These are phyloP conservation scores for Chelmon rostratus DNA, from an alignment of 2,797 vertebrate species.

Conservation along the genomic window DNA sequence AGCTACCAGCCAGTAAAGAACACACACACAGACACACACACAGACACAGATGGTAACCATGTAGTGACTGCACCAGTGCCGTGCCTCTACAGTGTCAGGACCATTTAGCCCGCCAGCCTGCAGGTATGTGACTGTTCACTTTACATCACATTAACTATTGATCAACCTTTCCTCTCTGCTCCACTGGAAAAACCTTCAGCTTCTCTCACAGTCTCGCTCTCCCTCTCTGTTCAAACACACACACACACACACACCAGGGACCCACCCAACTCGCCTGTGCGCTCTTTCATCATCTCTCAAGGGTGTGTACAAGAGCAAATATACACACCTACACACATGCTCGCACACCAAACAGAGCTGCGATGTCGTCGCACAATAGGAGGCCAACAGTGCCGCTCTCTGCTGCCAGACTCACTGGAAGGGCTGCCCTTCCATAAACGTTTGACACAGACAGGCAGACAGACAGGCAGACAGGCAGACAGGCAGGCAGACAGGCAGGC, in stretches of 20 bases:
- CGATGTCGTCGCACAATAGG: conserved; percentile 55
- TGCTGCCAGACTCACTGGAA: conserved; percentile 34
- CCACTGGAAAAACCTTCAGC: conserved; percentile 38
- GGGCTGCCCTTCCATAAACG: conserved; percentile 33
- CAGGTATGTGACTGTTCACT: conserved; percentile 76
- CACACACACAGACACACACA: neutral
- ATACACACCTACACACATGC: conserved; percentile 11
- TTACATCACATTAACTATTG: conserved; percentile 81
- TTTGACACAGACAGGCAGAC: too few relatives aligned
- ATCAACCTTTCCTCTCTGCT: conserved; percentile 62
- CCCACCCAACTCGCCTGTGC: conserved; percentile 65
- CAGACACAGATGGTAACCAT: neutral
- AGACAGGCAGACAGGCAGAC: too few relatives aligned
- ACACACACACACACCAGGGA: conserved; percentile 39
- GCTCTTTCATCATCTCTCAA: conserved; percentile 73
- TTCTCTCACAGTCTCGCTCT: conserved; percentile 11
- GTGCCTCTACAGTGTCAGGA: conserved; percentile 58
- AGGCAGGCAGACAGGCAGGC: too few relatives aligned
- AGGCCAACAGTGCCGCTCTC: conserved; percentile 22
- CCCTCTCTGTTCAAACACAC: conserved; percentile 28
- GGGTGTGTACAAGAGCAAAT: conserved; percentile 51
- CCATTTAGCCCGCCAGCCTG: conserved; percentile 62
- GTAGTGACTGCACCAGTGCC: conserved; percentile 21
- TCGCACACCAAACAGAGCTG: conserved; percentile 37
- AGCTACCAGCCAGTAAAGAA: conserved; percentile 10